A percentile compares a stretch with the other conserved stretches of the same genome.
Conservation (phyloP, 2,113 vertebrate species). For the Corythaixoides concolor region DNA sequence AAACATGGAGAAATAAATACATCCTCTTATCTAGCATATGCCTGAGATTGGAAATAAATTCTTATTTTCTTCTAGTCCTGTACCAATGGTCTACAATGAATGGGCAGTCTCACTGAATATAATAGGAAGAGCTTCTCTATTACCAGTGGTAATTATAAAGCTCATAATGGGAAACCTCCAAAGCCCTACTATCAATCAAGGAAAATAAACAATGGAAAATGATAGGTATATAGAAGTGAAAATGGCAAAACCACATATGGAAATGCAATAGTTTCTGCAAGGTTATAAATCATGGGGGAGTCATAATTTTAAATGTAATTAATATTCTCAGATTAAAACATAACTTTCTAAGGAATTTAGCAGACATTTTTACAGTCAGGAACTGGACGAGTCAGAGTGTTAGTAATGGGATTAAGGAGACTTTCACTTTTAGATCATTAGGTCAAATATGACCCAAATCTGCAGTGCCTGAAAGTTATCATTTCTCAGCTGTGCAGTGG, state of each 20-base stretch:
- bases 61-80: slow-evolving; percentile 73
- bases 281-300: slow-evolving; percentile 78
- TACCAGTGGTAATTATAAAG: slow-evolving; percentile 83
- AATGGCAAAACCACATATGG: slow-evolving; percentile 66
- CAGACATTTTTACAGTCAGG: slow-evolving; percentile 10
- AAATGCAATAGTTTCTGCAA: slow-evolving; percentile 47
- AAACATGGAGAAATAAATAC: slow-evolving; percentile 86
- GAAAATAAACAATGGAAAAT: slow-evolving; percentile 80
- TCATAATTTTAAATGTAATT: slow-evolving; percentile 70
- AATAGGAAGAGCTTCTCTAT: slow-evolving; percentile 80
- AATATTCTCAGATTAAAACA: slow-evolving; percentile 80
- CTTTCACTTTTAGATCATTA: slow-evolving; percentile 5
- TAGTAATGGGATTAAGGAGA: slow-evolving; percentile 1
- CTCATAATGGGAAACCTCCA: slow-evolving; percentile 79
- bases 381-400: not conserved
- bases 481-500: slow-evolving; percentile 30
- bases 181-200: slow-evolving; percentile 79
- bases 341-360: slow-evolving; percentile 56
- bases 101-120: slow-evolving; percentile 77
- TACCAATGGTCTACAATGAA: slow-evolving; percentile 77
- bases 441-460: slow-evolving; percentile 3
- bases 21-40: slow-evolving; percentile 84
- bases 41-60: slow-evolving; percentile 81
- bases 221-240: slow-evolving; percentile 77
- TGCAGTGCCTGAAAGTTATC: not conserved